Percentiles rank a stretch among this genome's conserved stretches.
Conservation (phyloP, 92 coral and sea anemone species). For the Epizoanthus stellaris region DNA sequence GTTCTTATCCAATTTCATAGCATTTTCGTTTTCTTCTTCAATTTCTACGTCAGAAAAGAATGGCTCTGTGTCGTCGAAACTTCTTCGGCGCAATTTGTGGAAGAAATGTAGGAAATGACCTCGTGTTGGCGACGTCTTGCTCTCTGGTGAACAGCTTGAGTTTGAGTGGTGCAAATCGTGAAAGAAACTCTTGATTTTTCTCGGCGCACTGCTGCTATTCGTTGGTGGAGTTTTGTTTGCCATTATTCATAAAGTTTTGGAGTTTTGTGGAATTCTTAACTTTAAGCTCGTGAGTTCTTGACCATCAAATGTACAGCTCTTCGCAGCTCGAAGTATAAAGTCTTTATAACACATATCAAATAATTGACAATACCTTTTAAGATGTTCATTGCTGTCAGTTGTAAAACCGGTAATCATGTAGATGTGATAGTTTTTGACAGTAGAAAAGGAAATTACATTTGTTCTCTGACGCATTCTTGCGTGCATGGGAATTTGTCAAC, state of each 20-base stretch:
- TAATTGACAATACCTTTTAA: not conserved
- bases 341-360: not conserved
- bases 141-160: conserved; percentile 1
- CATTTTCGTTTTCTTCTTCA: conserved; percentile 13
- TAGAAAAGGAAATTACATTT: not conserved
- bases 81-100: conserved; percentile 36
- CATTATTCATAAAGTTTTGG: not conserved
- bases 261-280: not conserved
- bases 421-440: not conserved
- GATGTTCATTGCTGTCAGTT: not conserved
- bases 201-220: not conserved
- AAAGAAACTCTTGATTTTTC: conserved; percentile 14
- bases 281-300: not conserved
- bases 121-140: conserved; percentile 31
- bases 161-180: not conserved
- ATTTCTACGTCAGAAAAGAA: conserved; percentile 26
- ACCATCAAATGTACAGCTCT: not conserved
- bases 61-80: conserved; percentile 36
- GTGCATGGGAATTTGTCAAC: conserved; percentile 12
- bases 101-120: conserved; percentile 23
- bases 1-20: not conserved
- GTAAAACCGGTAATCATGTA: not conserved
- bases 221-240: conserved; percentile 15
- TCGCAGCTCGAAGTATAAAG: not conserved
- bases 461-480: not conserved